Evolutionary conservation across 2,797 vertebrate species (phyloP).

Genomic region (Tenualosa ilisha): DNA sequence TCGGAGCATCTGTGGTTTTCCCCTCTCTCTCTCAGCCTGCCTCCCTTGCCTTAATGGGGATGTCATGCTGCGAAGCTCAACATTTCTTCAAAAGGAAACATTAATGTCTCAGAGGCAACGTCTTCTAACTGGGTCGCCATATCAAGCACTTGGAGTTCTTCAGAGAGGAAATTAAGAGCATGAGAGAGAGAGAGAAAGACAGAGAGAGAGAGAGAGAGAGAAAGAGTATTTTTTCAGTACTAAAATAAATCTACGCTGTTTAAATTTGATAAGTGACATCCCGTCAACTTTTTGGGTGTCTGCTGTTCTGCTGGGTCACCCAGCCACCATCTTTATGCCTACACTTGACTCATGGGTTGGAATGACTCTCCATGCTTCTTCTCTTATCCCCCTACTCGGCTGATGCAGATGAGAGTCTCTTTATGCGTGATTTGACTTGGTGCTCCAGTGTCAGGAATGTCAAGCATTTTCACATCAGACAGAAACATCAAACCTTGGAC

Average conservation of each 20-base stretch:
- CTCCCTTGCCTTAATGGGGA: slow-evolving; percentile 49
- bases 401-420: background rate
- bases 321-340: background rate
- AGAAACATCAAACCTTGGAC: background rate
- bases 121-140: slow-evolving; percentile 74
- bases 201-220: slow-evolving; percentile 11
- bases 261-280: background rate
- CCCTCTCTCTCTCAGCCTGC: background rate
- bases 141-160: slow-evolving; percentile 62
- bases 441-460: slow-evolving; percentile 36
- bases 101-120: slow-evolving; percentile 69
- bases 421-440: background rate
- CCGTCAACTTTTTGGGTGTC: background rate
- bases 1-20: background rate
- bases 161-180: slow-evolving; percentile 51
- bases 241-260: background rate
- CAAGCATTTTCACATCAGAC: slow-evolving; percentile 6
- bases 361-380: background rate
- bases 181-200: background rate
- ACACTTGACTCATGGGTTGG: background rate
- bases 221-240: background rate
- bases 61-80: slow-evolving; percentile 71
- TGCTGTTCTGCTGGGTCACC: background rate
- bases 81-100: slow-evolving; percentile 75
- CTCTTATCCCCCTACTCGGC: background rate